A percentile compares a stretch with the other conserved stretches of the same genome.
These are phyloP conservation scores for Drosophila punjabiensis DNA, from an alignment of 1,140 invertebrate species.

Conservation along the genomic window DNA sequence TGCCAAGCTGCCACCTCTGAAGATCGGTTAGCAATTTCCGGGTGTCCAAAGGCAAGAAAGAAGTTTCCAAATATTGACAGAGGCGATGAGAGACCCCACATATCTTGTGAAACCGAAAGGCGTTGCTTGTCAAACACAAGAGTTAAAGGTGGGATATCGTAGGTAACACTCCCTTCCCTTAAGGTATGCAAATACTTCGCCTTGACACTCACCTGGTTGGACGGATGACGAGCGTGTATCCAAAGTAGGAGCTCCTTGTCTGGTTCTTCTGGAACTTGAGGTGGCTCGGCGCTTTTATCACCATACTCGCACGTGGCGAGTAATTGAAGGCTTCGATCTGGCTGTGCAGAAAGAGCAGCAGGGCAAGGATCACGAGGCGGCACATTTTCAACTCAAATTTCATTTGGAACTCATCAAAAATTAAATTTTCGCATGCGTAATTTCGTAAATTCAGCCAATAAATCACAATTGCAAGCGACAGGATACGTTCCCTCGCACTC, in stretches of 20 bases:
- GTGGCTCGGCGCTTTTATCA: conserved; percentile 58
- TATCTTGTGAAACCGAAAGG: conserved; percentile 20
- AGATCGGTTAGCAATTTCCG: conserved; percentile 15
- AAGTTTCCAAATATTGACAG: conserved; percentile 59
- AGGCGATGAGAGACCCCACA: conserved; percentile 33
- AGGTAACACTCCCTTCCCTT: not conserved
- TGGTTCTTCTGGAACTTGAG: conserved; percentile 67
- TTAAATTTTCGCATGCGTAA: conserved; percentile 57
- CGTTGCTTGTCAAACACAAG: conserved; percentile 22
- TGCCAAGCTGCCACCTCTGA: not conserved
- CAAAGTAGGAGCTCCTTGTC: conserved; percentile 80
- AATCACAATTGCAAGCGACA: conserved; percentile 64
- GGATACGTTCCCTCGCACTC: conserved; percentile 37
- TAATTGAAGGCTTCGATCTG: conserved; percentile 68
- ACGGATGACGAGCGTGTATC: conserved; percentile 77
- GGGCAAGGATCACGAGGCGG: not conserved
- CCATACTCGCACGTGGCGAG: conserved; percentile 63
- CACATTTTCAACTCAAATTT: conserved; percentile 49
- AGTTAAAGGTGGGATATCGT: not conserved
- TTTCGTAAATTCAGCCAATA: conserved; percentile 60
- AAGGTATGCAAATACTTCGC: conserved; percentile 21
- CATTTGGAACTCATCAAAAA: conserved; percentile 51
- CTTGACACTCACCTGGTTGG: conserved; percentile 67
- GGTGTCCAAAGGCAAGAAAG: conserved; percentile 2
- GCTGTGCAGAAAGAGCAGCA: conserved; percentile 11